These are phyloP conservation scores for Pseudonaja textilis DNA, from an alignment of 2,113 vertebrate species.

Conservation along the genomic window DNA sequence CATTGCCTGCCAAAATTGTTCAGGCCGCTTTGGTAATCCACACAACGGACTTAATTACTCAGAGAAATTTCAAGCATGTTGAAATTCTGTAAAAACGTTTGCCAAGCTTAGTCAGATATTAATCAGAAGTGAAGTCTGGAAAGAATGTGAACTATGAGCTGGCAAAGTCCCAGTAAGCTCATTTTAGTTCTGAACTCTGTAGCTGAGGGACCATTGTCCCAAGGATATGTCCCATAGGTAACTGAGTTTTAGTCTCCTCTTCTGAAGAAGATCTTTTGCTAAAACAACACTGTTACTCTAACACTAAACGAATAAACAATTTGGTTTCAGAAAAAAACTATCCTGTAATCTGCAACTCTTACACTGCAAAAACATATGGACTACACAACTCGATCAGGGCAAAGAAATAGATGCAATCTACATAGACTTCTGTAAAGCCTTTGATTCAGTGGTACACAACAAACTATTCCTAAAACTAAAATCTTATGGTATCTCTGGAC, in stretches of 20 bases:
- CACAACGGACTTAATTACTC: constrained; percentile 40
- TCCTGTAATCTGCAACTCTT: too few species aligned
- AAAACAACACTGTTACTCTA: not conserved
- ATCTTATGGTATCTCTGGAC: too few species aligned
- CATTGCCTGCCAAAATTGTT: constrained; percentile 12
- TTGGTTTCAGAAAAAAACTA: too few species aligned
- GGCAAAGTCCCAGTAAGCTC: not conserved
- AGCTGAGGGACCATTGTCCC: not conserved
- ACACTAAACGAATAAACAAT: not conserved
- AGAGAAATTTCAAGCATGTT: constrained; percentile 51
- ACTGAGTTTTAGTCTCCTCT: not conserved
- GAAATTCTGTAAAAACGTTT: not conserved
- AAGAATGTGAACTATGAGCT: constrained; percentile 16
- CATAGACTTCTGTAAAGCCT: too few species aligned
- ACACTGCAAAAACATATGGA: too few species aligned
- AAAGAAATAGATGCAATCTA: too few species aligned
- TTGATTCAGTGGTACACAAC: too few species aligned
- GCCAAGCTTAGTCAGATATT: not conserved
- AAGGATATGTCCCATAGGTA: not conserved
- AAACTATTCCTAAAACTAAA: too few species aligned
- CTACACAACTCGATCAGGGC: too few species aligned
- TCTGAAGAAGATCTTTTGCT: not conserved
- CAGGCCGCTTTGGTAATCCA: constrained; percentile 6
- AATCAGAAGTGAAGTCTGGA: not conserved
- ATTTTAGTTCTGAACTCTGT: not conserved